phyloP scores from a whole-genome alignment of 1,140 invertebrate genomes.

The Leptinotarsa defecta region DNA sequence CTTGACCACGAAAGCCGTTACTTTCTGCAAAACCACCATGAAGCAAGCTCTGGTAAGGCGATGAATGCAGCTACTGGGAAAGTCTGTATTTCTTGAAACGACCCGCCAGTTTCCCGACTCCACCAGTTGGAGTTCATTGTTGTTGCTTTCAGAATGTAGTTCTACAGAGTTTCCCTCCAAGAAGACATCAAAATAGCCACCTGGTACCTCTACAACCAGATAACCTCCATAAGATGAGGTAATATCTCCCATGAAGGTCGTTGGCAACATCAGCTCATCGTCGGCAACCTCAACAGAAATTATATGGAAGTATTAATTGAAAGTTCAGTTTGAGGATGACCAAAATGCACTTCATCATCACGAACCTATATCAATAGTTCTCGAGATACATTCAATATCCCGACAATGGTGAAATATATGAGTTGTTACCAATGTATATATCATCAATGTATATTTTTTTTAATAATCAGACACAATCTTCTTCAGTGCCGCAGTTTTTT shows the following conservation, averaged over 20 bases:
- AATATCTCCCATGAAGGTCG: slow-evolving; percentile 84
- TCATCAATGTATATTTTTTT: too few relatives aligned
- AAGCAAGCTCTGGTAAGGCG: slow-evolving; percentile 74
- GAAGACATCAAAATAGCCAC: slow-evolving; percentile 35
- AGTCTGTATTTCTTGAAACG: slow-evolving; percentile 26
- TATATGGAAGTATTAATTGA: too few relatives aligned
- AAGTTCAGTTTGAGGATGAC: too few relatives aligned
- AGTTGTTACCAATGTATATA: too few relatives aligned
- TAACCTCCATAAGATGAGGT: slow-evolving; percentile 91
- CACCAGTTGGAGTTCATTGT: slow-evolving; percentile 61
- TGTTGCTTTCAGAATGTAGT: slow-evolving; percentile 35
- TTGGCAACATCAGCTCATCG: slow-evolving; percentile 59
- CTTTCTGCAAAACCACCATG: slow-evolving; percentile 87
- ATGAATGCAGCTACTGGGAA: slow-evolving; percentile 33
- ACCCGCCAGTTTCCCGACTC: slow-evolving; percentile 54
- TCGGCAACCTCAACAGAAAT: slow-evolving; percentile 3
- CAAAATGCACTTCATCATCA: too few relatives aligned
- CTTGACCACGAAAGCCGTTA: slow-evolving; percentile 70
- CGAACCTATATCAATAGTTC: too few relatives aligned
- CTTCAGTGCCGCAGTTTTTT: too few relatives aligned
- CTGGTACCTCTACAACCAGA: slow-evolving; percentile 59
- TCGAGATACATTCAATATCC: too few relatives aligned
- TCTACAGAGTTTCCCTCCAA: slow-evolving; percentile 41
- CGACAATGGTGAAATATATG: too few relatives aligned
- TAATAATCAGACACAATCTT: too few relatives aligned